Conservation (phyloP, 1,140 invertebrate genomes). For the Bombus cullumanus region DNA sequence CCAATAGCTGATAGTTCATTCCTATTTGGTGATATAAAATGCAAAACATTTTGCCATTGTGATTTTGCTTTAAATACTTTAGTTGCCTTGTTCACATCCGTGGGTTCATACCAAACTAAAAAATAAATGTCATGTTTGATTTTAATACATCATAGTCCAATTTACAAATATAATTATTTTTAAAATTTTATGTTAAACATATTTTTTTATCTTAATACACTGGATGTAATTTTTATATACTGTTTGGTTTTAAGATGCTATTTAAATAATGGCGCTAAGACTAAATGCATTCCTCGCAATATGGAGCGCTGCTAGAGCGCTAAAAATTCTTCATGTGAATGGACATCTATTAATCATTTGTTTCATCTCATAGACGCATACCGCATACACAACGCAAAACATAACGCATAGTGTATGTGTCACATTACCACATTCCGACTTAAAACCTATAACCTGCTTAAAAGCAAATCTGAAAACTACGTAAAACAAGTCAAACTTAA, state of each 20-base stretch:
- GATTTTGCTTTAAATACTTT: conserved; percentile 82
- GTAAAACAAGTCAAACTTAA: not conserved
- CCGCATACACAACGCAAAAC: too few relatives aligned
- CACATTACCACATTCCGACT: too few relatives aligned
- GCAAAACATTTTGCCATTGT: conserved; percentile 78
- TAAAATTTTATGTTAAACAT: conserved; percentile 20
- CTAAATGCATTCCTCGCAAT: not conserved
- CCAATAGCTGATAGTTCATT: conserved; percentile 82
- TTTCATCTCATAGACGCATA: not conserved
- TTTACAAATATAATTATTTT: not conserved
- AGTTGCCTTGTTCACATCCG: conserved; percentile 83
- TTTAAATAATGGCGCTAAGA: conserved; percentile 20
- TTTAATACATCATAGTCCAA: too few relatives aligned
- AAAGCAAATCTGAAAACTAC: too few relatives aligned
- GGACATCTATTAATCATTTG: conserved; percentile 9
- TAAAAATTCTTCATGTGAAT: not conserved
- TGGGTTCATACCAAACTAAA: conserved; percentile 88
- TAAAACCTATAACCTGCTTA: too few relatives aligned
- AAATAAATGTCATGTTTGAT: not conserved
- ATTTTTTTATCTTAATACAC: not conserved
- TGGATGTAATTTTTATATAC: not conserved
- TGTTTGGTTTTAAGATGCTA: not conserved
- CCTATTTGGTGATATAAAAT: conserved; percentile 85
- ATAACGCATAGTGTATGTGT: too few relatives aligned
- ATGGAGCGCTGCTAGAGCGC: not conserved